These are phyloP conservation scores for Chlorodrepanis virens DNA, from an alignment of 2,113 vertebrate genomes.

Conservation along the genomic window DNA sequence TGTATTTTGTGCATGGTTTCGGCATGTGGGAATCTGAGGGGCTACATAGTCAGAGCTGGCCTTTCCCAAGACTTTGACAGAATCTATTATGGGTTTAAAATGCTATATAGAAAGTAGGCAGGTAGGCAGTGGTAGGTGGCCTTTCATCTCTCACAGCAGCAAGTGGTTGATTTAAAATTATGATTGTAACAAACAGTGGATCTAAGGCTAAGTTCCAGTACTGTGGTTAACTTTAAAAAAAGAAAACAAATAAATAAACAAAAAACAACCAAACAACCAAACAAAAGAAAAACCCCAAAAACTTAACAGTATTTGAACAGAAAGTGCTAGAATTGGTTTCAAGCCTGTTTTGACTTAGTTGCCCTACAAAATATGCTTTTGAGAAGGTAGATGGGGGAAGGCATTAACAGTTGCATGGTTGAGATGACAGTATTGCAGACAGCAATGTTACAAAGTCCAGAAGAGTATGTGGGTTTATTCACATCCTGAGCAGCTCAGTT, in stretches of 20 bases:
- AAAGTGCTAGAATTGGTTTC: slow-evolving; percentile 15
- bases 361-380: neutral
- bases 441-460: neutral
- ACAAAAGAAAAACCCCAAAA: too few species aligned
- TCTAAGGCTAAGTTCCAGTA: neutral
- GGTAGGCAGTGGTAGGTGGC: neutral
- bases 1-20: neutral
- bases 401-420: neutral
- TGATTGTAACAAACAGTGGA: slow-evolving; percentile 4
- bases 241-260: too few species aligned
- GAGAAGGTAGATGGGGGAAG: neutral
- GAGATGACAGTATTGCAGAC: neutral
- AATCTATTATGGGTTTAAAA: neutral
- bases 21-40: neutral
- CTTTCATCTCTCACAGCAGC: neutral
- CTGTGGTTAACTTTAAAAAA: neutral
- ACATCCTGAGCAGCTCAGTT: neutral
- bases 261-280: too few species aligned
- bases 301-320: neutral
- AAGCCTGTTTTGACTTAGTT: neutral
- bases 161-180: slow-evolving; percentile 18
- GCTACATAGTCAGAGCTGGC: neutral
- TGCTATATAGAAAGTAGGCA: neutral
- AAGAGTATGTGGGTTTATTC: neutral
- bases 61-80: neutral